These are phyloP conservation scores for Erynnis tages DNA, from an alignment of 2,888 invertebrate genomes.

Conservation along the genomic window DNA sequence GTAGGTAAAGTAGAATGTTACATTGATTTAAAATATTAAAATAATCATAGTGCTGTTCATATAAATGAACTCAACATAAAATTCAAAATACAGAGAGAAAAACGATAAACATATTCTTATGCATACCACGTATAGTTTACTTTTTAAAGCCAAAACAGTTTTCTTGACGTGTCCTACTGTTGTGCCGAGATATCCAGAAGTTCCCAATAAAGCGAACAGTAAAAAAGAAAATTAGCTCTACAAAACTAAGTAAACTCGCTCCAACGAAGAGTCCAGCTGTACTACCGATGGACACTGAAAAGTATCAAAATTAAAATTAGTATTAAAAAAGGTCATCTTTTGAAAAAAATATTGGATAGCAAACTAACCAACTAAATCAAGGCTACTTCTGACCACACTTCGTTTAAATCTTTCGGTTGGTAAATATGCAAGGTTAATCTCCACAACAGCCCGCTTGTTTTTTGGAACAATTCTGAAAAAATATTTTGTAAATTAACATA, in stretches of 20 bases:
- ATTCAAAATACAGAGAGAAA: too few species aligned
- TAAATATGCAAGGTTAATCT: slow-evolving; percentile 79
- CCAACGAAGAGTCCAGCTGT: slow-evolving; percentile 85
- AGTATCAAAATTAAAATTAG: neutral
- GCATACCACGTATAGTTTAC: too few species aligned
- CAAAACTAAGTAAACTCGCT: slow-evolving; percentile 85
- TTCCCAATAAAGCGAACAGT: slow-evolving; percentile 76
- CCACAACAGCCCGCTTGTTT: slow-evolving; percentile 69
- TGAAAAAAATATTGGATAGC: neutral
- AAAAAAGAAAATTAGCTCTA: slow-evolving; percentile 84
- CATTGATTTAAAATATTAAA: too few species aligned
- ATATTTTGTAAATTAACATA: too few species aligned
- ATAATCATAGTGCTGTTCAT: too few species aligned
- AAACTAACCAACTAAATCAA: slow-evolving; percentile 83
- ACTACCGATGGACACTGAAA: slow-evolving; percentile 84
- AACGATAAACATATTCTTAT: too few species aligned
- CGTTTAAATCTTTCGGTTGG: slow-evolving; percentile 84
- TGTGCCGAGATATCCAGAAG: slow-evolving; percentile 48
- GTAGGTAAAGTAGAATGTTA: neutral
- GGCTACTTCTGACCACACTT: slow-evolving; percentile 83
- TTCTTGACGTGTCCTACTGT: too few species aligned
- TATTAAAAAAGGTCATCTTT: neutral
- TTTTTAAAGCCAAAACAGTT: too few species aligned
- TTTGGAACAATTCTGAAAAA: slow-evolving; percentile 47
- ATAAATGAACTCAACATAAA: too few species aligned